Evolutionary conservation across 2,888 invertebrate species (phyloP), one percentile per base, ranked within the genome.

Genomic region (Platycnemis pennipes): DNA sequence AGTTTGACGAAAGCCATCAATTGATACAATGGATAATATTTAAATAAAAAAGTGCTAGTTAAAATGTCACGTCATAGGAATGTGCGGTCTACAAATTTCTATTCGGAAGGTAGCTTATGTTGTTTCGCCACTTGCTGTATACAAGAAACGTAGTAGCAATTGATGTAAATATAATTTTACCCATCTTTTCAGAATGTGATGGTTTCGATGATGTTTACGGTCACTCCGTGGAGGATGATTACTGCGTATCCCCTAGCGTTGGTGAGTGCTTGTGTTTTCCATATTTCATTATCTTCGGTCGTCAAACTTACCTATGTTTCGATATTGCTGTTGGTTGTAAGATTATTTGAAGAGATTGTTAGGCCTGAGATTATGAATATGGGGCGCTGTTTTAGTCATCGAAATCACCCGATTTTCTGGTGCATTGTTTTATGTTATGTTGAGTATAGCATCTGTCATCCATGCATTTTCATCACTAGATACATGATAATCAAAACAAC

Each of bases 161-260:
- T 85, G 45, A 53, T 45, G 16, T 46, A 87, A 56, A 42, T 63
- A 88, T 94, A 53, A 22, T 86, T 44, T 13, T 88, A 31, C 31
- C 22, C 49, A 26, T 56, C 88, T 77, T 94, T 46, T 7, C 96
- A 98, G 99, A 99, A 96, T 99, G 98, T 96, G 99, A 99, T 96
- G 98, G 98, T 31, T 98, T 98, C 95, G 98, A 99, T 96, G 99
- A 99, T 97, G 97, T 98, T 94, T 99, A 99, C 96, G 99, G 99
- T 22, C 98, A 99, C 96, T 99, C 99, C 3, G 98, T 99, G 86
- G 99, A 99, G 96, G 99, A 99, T 96, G 99, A 99, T 96, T 98
- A 98, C 96, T 98, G 98, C 96, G 98, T 99, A 95, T 99, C 99
- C 26, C 99, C 99, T 3, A 98, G 98, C 96, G 98, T 99, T 97